Evolutionary conservation across 2,888 invertebrate genomes (phyloP).

Genomic region (Archips crataeganus): DNA sequence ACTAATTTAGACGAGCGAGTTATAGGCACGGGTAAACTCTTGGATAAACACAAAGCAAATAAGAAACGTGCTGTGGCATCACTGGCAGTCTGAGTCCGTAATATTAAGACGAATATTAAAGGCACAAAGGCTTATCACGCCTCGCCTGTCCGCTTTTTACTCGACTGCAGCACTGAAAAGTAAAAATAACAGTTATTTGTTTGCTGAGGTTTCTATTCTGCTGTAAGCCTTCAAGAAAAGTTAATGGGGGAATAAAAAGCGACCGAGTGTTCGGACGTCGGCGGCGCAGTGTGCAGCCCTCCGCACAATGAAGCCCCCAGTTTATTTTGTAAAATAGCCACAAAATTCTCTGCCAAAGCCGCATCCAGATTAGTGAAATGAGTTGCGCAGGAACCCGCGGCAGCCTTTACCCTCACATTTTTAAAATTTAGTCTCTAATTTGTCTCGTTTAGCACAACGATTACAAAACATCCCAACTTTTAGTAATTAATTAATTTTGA

Average conservation of each 20-base stretch:
- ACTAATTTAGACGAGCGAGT: background rate
- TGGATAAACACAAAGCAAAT: constrained; percentile 5
- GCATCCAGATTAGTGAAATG: constrained; percentile 36
- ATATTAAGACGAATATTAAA: constrained; percentile 4
- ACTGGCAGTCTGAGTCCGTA: background rate
- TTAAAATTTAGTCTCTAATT: constrained; percentile 30
- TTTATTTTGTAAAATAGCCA: constrained; percentile 28
- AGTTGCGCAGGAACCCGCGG: constrained; percentile 15
- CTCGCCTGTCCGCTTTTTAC: constrained; percentile 10
- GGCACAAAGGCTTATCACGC: constrained; percentile 12
- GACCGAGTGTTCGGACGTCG: background rate
- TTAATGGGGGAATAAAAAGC: constrained; percentile 27
- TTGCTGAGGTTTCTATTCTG: constrained; percentile 21
- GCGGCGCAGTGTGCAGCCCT: background rate
- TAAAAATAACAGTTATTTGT: constrained; percentile 8
- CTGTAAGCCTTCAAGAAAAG: constrained; percentile 10
- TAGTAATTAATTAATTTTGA: background rate
- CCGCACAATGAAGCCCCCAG: constrained; percentile 13
- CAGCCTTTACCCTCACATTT: constrained; percentile 16
- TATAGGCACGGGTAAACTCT: background rate
- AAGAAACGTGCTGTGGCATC: constrained; percentile 10
- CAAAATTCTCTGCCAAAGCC: constrained; percentile 20
- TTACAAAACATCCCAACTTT: constrained; percentile 6
- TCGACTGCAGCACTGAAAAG: background rate
- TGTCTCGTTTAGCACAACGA: constrained; percentile 16